These are phyloP conservation scores for Raphicerus campestris DNA, from an alignment of 2,113 vertebrate species.

Conservation along the genomic window DNA sequence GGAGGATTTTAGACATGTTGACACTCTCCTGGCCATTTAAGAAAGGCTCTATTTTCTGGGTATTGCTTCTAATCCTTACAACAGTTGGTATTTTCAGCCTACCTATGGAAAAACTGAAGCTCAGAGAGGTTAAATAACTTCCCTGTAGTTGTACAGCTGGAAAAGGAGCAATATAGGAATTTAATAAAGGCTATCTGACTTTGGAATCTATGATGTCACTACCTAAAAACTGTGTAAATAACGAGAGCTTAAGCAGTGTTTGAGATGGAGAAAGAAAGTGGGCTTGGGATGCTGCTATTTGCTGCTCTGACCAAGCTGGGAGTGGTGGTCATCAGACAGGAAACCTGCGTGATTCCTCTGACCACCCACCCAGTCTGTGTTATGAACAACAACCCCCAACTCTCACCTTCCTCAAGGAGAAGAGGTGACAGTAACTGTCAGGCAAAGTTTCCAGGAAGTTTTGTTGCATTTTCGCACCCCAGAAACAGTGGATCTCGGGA, in stretches of 20 bases:
- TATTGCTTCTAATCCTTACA: background rate
- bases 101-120: background rate
- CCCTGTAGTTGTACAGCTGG: background rate
- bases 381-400: background rate
- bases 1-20: background rate
- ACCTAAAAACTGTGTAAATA: background rate
- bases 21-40: background rate
- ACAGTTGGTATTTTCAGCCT: background rate
- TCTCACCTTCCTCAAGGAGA: background rate
- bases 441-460: fast-evolving
- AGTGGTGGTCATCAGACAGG: background rate
- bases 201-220: background rate
- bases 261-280: background rate
- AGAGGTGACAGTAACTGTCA: background rate
- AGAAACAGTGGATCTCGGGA: background rate
- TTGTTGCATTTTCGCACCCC: background rate
- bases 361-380: background rate
- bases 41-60: background rate
- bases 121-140: background rate
- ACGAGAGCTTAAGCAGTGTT: background rate
- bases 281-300: background rate
- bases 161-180: background rate
- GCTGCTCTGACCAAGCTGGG: background rate
- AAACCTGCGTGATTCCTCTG: background rate
- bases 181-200: background rate